Conservation (phyloP, 2,888 invertebrate genomes). For the Teleiodes luculella region DNA sequence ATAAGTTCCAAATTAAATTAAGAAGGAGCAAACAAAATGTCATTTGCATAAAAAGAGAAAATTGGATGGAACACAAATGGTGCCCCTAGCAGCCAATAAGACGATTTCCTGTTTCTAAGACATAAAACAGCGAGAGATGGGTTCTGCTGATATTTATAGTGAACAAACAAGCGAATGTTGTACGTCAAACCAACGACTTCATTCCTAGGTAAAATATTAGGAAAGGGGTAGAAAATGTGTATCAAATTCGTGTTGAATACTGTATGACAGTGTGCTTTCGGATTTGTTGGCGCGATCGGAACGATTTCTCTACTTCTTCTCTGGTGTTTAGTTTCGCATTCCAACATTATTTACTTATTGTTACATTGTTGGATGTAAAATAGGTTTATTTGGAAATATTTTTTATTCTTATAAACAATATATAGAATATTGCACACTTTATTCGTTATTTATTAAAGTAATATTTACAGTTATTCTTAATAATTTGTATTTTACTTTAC, state of each 20-base stretch:
- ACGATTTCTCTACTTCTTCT: too few species aligned
- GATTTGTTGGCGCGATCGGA: neutral
- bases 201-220: neutral
- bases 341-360: too few species aligned
- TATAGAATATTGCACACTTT: too few species aligned
- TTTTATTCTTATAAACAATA: too few species aligned
- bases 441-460: too few species aligned
- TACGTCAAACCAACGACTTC: slow-evolving; percentile 5
- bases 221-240: slow-evolving; percentile 4
- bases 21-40: neutral
- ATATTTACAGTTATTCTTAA: too few species aligned
- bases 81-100: slow-evolving; percentile 1
- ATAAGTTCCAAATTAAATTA: too few species aligned
- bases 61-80: neutral
- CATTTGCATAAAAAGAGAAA: neutral
- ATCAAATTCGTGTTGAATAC: neutral
- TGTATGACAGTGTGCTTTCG: neutral
- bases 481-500: too few species aligned
- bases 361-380: too few species aligned
- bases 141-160: slow-evolving; percentile 7
- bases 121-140: slow-evolving; percentile 18
- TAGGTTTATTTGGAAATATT: too few species aligned
- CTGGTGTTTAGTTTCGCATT: too few species aligned
- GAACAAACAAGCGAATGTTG: slow-evolving; percentile 6
- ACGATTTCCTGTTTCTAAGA: slow-evolving; percentile 15